Evolutionary conservation across 2,888 invertebrate genomes (phyloP), one percentile per base, ranked within the genome.

Genomic region (Mesorhabditis sp.): DNA sequence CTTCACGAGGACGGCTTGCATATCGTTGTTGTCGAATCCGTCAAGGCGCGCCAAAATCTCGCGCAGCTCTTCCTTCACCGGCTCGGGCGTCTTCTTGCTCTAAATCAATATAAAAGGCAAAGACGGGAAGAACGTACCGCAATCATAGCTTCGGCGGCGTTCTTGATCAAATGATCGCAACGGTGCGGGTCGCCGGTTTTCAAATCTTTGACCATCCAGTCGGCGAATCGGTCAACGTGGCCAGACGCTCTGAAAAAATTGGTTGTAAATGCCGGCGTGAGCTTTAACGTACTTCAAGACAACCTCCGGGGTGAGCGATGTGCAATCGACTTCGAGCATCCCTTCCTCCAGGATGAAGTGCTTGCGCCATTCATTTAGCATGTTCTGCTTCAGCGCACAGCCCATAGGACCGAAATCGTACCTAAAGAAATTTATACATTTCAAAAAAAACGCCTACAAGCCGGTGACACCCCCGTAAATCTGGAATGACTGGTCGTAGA

Each of bases 321-420:
- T 94, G 86, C 96, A 96, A 86, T 97, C 96, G 5, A 99, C 95
- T 88, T 99, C 97, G 69, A 98, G 88, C 96, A 99, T 97, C 87
- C 95, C 93, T 86, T 99, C 98, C 86, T 96, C 95, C 13, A 97
- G 89, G 42, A 98, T 92, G 86, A 99, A 99, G 87, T 92, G 94
- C 81, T 92, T 93, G 73, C 96, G 90, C 98, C 98, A 99, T 67
- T 78, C 75, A 43, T 76, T 91, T 45, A 99, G 89, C 86, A 99
- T 91, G 86, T 99, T 98, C 41, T 93, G 91, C 87, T 98, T 98
- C 72, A 97, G 90, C 0, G 96, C 95, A 88, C 97, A 98, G 4
- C 98, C 98, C 95, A 98, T 96, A 0, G 98, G 98, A 0, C 98
- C 98, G 87, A 95, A 98, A 88, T 99, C 98, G 87, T 93, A 77